These are phyloP conservation scores for Peucedramus taeniatus DNA, from an alignment of 2,113 vertebrate genomes.

Conservation along the genomic window DNA sequence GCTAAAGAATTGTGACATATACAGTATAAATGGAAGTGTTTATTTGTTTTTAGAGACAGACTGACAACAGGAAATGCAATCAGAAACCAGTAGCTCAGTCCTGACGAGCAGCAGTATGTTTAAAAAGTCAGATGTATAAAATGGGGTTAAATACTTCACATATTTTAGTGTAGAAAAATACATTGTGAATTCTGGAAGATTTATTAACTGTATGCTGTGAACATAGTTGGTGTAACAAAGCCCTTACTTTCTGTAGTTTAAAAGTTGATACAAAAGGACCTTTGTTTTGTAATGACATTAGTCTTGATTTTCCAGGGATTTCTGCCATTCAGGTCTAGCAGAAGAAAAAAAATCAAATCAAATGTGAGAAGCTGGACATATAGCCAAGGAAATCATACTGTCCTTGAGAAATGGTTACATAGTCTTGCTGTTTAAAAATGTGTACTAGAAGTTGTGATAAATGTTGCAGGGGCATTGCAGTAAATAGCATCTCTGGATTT, in stretches of 20 bases:
- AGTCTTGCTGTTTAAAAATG: not conserved
- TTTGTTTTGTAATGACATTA: constrained; percentile 3
- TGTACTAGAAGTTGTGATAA: not conserved
- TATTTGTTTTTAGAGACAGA: constrained; percentile 11
- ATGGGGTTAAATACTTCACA: constrained; percentile 47
- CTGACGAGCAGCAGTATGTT: not conserved
- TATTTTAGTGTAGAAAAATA: constrained; percentile 38
- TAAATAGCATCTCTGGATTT: not conserved
- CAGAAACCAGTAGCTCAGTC: not conserved
- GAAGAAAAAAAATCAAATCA: not conserved
- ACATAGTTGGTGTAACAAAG: constrained; percentile 3
- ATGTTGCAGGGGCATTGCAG: not conserved
- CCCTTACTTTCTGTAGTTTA: not conserved
- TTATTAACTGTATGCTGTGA: not conserved
- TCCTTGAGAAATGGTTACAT: not conserved
- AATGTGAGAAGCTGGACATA: not conserved
- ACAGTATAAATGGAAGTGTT: not conserved
- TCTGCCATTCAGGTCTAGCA: not conserved
- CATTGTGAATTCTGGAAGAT: not conserved
- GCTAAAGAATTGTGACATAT: constrained; percentile 8
- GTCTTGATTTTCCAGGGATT: constrained; percentile 1
- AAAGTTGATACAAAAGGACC: not conserved
- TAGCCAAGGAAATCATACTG: not conserved
- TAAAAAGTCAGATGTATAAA: constrained; percentile 17
- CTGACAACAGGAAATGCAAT: not conserved